These are phyloP conservation scores for Gallinago paraguaiae DNA, from an alignment of 2,113 vertebrate species.

Conservation along the genomic window DNA sequence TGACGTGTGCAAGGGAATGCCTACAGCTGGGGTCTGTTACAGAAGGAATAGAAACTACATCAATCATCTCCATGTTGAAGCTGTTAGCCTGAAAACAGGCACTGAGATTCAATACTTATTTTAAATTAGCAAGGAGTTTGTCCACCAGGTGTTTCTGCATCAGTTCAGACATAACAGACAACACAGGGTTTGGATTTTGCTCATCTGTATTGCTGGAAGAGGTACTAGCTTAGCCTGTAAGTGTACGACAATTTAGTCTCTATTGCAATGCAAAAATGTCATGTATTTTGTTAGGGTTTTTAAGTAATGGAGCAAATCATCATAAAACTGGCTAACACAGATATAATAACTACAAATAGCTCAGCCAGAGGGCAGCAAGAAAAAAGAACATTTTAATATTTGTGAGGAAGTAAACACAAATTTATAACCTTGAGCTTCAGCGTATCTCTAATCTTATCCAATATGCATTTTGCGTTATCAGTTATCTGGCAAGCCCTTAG, in stretches of 20 bases:
- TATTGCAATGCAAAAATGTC: not conserved
- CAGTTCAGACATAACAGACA: not conserved
- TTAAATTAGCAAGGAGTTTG: not conserved
- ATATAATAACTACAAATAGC: not conserved
- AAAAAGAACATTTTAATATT: not conserved
- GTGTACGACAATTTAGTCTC: not conserved
- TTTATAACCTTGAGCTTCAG: not conserved
- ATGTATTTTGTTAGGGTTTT: not conserved
- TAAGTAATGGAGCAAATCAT: not conserved
- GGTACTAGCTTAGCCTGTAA: not conserved
- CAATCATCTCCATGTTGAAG: not conserved
- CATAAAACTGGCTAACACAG: not conserved
- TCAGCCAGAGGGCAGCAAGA: not conserved
- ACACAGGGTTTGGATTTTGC: rapidly evolving
- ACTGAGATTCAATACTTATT: not conserved
- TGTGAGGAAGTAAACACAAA: not conserved
- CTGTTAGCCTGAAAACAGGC: not conserved
- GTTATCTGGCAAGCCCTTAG: not conserved
- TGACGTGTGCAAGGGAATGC: not conserved
- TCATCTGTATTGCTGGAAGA: not conserved
- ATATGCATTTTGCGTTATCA: not conserved
- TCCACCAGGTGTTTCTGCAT: not conserved
- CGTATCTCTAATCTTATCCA: not conserved
- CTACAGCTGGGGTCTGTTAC: not conserved
- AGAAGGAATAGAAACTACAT: not conserved